These are phyloP conservation scores for Itoplectis maculator DNA, from an alignment of 2,888 invertebrate species.

Conservation along the genomic window DNA sequence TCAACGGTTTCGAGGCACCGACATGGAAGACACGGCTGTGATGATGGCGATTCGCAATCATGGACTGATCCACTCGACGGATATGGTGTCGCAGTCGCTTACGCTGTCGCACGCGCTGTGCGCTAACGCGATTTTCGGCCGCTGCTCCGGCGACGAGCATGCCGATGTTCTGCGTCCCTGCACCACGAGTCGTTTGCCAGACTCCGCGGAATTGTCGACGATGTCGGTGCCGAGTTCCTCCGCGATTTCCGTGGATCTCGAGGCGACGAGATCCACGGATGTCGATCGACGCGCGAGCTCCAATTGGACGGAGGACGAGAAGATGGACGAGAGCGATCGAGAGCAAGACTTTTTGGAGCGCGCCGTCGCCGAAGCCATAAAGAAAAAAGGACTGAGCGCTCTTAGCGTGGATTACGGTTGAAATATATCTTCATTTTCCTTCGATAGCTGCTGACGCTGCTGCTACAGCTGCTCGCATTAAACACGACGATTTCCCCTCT, in stretches of 20 bases:
- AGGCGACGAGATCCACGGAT: conserved; percentile 4
- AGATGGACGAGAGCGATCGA: conserved; percentile 78
- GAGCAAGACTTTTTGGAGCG: conserved; percentile 88
- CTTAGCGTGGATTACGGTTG: conserved; percentile 82
- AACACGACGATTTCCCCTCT: conserved; percentile 1
- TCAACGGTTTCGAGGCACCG: conserved; percentile 84
- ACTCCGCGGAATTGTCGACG: conserved; percentile 44
- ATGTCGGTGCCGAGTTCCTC: conserved; percentile 43
- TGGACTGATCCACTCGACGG: conserved; percentile 85
- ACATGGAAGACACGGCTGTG: conserved; percentile 90
- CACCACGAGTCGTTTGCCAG: conserved; percentile 57
- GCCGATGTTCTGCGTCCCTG: conserved; percentile 61
- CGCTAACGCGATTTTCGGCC: conserved; percentile 47
- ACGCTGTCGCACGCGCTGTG: conserved; percentile 69
- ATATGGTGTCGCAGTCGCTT: conserved; percentile 69
- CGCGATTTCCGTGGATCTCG: conserved; percentile 7
- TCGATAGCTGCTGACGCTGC: conserved; percentile 20
- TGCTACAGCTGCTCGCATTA: conserved; percentile 13
- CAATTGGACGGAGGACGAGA: conserved; percentile 72
- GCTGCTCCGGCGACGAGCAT: conserved; percentile 54
- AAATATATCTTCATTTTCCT: conserved; percentile 49
- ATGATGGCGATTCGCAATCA: conserved; percentile 91
- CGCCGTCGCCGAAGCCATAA: conserved; percentile 91
- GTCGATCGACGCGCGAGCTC: background rate
- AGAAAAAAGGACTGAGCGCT: conserved; percentile 89